Conservation (phyloP, 1,140 invertebrate genomes). For the Elysia chlorotica region DNA sequence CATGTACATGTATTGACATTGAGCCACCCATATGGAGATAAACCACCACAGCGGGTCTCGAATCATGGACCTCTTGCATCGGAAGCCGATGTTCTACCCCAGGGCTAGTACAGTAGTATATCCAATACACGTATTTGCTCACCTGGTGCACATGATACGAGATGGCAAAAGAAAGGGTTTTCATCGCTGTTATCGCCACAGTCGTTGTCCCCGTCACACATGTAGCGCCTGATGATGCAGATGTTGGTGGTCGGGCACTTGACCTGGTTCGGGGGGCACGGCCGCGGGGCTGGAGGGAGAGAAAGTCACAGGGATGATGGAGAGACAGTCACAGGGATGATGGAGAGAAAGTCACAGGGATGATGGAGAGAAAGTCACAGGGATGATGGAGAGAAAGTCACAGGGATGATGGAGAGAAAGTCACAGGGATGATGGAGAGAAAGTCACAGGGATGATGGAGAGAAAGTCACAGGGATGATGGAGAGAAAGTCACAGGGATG, state of each 20-base stretch:
- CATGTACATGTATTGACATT: too few species aligned
- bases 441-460: too few species aligned
- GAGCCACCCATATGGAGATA: not conserved
- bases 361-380: too few species aligned
- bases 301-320: too few species aligned
- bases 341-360: too few species aligned
- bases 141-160: constrained; percentile 56
- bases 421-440: too few species aligned
- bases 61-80: not conserved
- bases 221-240: constrained; percentile 43
- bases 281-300: constrained; percentile 24
- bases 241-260: constrained; percentile 55
- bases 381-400: too few species aligned
- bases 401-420: too few species aligned
- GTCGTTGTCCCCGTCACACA: constrained; percentile 76
- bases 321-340: too few species aligned
- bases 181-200: constrained; percentile 96
- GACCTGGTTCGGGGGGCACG: constrained; percentile 38
- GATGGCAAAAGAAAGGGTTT: constrained; percentile 86
- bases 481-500: too few species aligned
- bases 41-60: too few species aligned
- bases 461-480: too few species aligned
- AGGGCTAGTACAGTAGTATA: not conserved
- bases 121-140: constrained; percentile 8
- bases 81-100: not conserved